Percentiles rank a stretch among this genome's conserved stretches.
These are phyloP conservation scores for Melitaea cinxia DNA, from an alignment of 1,140 invertebrate species.

Conservation along the genomic window DNA sequence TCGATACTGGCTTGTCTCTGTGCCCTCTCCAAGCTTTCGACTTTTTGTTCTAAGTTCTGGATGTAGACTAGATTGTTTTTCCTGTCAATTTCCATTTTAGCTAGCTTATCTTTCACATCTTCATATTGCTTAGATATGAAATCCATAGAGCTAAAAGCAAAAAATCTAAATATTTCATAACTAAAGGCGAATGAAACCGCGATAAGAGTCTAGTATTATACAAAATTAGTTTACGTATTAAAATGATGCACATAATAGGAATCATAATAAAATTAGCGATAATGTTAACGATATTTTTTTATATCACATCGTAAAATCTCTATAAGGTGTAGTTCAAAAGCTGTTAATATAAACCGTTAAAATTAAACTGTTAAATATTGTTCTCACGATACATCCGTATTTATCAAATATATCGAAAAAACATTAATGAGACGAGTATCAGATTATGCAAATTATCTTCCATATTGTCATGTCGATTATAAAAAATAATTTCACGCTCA, in stretches of 20 bases:
- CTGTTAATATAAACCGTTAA: background rate
- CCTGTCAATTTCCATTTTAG: no score
- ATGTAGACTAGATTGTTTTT: no score
- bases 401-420: constrained; percentile 1
- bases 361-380: background rate
- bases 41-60: no score
- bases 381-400: background rate
- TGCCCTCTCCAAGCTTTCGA: no score
- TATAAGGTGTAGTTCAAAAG: background rate
- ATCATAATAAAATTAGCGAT: constrained; percentile 10
- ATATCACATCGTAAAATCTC: background rate
- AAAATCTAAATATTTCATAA: no score
- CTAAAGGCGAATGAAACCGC: no score
- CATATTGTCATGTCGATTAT: background rate
- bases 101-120: no score
- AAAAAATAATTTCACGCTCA: constrained; percentile 1
- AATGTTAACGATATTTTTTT: background rate
- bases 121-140: no score
- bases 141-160: no score
- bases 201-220: no score
- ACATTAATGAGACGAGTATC: background rate
- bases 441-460: constrained; percentile 2
- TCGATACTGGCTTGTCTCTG: no score
- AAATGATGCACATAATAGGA: background rate
- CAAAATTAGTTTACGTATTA: background rate